phyloP scores from a whole-genome alignment of 1,140 invertebrate genomes.

The Scylla paramamosain region DNA sequence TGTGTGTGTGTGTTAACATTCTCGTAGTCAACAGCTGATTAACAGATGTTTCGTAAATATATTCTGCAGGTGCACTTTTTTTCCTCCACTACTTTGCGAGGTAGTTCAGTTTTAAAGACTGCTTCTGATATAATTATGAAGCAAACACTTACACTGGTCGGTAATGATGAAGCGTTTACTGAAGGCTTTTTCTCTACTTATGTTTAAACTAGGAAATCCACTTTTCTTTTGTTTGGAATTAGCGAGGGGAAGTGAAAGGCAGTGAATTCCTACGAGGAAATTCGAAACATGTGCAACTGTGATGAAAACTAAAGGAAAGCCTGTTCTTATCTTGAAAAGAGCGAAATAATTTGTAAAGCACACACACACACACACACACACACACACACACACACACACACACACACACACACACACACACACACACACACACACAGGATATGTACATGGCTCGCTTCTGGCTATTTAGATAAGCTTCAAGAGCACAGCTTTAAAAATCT shows the following conservation, averaged over 20 bases:
- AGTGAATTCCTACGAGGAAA: neutral
- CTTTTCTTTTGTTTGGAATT: neutral
- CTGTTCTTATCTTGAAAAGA: neutral
- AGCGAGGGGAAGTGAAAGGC: neutral
- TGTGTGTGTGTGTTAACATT: neutral
- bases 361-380: conserved; percentile 7
- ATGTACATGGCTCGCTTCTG: no score
- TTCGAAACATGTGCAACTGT: neutral
- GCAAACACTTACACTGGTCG: neutral
- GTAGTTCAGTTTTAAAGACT: neutral
- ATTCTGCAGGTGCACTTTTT: neutral
- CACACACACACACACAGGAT: neutral
- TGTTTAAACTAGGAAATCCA: neutral
- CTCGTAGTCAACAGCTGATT: neutral
- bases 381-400: conserved; percentile 5
- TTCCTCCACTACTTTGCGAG: neutral
- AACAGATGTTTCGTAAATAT: neutral
- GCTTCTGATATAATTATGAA: neutral
- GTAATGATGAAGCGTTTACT: conserved; percentile 12
- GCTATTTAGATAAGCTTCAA: no score
- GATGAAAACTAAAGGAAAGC: neutral
- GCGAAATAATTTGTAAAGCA: neutral
- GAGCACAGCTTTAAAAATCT: no score
- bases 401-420: conserved; percentile 11
- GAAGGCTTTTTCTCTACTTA: neutral